These are phyloP conservation scores for Magallana ariakensis DNA, from an alignment of 1,140 invertebrate genomes.

Conservation along the genomic window DNA sequence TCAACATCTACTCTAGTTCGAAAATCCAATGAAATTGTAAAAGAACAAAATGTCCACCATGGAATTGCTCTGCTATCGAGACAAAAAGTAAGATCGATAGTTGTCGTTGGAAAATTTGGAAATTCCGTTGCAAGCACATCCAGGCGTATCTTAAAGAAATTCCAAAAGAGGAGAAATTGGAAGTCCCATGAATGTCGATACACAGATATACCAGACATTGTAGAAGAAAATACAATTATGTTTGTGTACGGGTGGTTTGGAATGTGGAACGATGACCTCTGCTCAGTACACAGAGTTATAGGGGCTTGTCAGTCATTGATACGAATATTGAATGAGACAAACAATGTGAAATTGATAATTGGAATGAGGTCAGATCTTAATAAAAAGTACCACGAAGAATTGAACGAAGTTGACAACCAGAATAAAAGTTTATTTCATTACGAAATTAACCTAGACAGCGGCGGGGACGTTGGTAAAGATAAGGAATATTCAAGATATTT, in stretches of 20 bases:
- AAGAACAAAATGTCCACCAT: too few relatives aligned
- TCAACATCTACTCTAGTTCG: too few relatives aligned
- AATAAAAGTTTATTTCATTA: not conserved
- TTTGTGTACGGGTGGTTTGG: constrained; percentile 22
- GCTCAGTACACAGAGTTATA: not conserved
- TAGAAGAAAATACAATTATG: not conserved
- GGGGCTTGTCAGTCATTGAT: not conserved
- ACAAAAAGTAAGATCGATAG: not conserved
- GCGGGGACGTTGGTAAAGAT: not conserved
- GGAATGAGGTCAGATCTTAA: not conserved
- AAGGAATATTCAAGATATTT: not conserved
- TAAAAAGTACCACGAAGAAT: not conserved
- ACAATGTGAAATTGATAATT: not conserved
- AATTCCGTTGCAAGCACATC: not conserved
- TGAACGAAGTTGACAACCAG: not conserved
- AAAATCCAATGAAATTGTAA: too few relatives aligned
- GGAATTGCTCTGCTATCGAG: not conserved
- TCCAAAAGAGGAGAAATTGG: not conserved
- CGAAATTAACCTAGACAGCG: not conserved
- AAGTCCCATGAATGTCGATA: not conserved
- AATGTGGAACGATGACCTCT: constrained; percentile 10
- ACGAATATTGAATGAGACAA: not conserved
- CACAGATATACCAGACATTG: not conserved
- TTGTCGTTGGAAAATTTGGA: constrained; percentile 1
- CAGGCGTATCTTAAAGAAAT: not conserved